phyloP scores from a whole-genome alignment of 2,113 vertebrate species.

The Chamaea fasciata region DNA sequence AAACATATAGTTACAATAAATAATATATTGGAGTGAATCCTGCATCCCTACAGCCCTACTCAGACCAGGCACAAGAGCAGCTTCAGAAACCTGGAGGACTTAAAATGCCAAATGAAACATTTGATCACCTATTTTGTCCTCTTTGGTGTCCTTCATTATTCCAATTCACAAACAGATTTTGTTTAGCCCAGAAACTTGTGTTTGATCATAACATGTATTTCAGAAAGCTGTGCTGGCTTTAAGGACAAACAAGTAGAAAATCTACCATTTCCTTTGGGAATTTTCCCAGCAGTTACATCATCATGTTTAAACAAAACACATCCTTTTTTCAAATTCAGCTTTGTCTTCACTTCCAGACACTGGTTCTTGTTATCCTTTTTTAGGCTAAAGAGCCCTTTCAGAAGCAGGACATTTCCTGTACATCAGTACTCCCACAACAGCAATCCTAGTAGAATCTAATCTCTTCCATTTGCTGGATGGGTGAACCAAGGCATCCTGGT shows the following conservation, averaged over 20 bases:
- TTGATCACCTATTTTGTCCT: not conserved
- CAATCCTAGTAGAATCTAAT: not conserved
- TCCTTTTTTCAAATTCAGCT: not conserved
- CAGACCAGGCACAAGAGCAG: not conserved
- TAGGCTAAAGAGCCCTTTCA: not conserved
- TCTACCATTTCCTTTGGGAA: not conserved
- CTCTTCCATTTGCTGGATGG: not conserved
- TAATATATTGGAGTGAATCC: not conserved
- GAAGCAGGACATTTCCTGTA: not conserved
- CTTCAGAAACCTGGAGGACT: not conserved
- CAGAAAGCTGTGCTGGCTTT: not conserved
- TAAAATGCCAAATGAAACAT: not conserved
- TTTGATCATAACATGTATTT: not conserved
- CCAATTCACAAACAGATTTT: not conserved
- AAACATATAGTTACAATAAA: not conserved
- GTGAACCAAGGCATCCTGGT: not conserved
- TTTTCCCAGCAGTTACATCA: accelerated
- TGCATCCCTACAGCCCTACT: not conserved
- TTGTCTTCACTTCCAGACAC: not conserved
- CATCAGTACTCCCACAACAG: not conserved
- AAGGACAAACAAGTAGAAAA: not conserved
- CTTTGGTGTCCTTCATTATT: not conserved
- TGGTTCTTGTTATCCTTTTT: not conserved
- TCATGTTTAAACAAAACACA: accelerated
- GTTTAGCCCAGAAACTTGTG: not conserved